phyloP scores from a whole-genome alignment of 1,140 invertebrate species.

The Sinella curviseta region DNA sequence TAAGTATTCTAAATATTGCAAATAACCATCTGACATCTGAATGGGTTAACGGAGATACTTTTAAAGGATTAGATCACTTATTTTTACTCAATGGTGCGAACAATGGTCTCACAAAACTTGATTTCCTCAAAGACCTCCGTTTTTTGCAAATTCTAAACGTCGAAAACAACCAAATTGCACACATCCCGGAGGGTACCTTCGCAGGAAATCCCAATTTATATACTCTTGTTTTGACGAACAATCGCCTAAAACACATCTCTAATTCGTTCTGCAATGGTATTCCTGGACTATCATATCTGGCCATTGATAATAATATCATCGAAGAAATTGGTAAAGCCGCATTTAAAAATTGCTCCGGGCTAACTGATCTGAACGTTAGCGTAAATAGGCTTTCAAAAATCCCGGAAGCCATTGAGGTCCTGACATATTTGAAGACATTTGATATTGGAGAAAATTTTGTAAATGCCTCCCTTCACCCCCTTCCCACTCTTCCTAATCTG shows the following conservation, averaged over 20 bases:
- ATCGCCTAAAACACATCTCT: conserved; percentile 72
- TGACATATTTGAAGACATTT: conserved; percentile 77
- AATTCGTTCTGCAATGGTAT: too few relatives aligned
- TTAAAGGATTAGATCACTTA: conserved; percentile 75
- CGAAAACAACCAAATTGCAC: conserved; percentile 69
- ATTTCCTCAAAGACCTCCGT: conserved; percentile 70
- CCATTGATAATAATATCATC: too few relatives aligned
- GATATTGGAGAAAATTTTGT: conserved; percentile 81
- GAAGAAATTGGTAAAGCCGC: too few relatives aligned
- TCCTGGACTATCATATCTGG: too few relatives aligned
- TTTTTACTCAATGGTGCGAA: conserved; percentile 75
- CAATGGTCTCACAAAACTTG: conserved; percentile 78
- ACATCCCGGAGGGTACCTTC: conserved; percentile 79
- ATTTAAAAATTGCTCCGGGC: conserved; percentile 76
- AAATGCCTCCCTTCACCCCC: conserved; percentile 73
- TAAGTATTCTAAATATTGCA: conserved; percentile 79
- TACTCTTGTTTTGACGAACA: conserved; percentile 81
- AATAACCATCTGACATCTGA: conserved; percentile 81
- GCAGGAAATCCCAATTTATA: conserved; percentile 79
- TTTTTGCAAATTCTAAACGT: conserved; percentile 67
- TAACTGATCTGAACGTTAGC: conserved; percentile 86
- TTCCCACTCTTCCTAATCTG: conserved; percentile 77
- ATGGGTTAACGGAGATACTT: conserved; percentile 84
- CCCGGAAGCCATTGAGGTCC: conserved; percentile 77
- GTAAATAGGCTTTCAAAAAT: conserved; percentile 79